A percentile compares a stretch with the other conserved stretches of the same genome.
Evolutionary conservation across 2,888 invertebrate species (phyloP).

Genomic region (Caenorhabditis angaria): DNA sequence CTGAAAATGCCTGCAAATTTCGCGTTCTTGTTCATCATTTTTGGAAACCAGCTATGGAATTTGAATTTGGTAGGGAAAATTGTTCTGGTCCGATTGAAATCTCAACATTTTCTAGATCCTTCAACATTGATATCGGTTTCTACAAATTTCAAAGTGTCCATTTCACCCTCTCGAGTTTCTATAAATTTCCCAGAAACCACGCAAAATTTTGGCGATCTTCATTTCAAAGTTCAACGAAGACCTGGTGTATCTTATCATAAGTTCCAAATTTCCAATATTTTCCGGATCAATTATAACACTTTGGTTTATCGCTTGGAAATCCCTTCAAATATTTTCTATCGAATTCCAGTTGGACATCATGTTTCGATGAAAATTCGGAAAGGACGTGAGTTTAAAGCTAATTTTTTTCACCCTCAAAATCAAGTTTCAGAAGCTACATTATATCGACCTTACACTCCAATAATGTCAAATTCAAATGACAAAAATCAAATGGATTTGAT

Average conservation of each 20-base stretch:
- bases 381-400: constrained; percentile 51
- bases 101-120: constrained; percentile 27
- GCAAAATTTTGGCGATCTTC: background rate
- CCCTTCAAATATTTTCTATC: constrained; percentile 76
- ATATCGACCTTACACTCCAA: constrained; percentile 54
- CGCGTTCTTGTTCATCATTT: constrained; percentile 30
- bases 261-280: constrained; percentile 6
- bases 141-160: too few species aligned
- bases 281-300: constrained; percentile 41
- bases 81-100: too few species aligned
- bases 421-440: constrained; percentile 37
- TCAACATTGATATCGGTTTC: constrained; percentile 9
- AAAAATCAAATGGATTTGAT: constrained; percentile 76
- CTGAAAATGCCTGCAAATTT: constrained; percentile 15
- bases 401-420: too few species aligned
- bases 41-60: constrained; percentile 42
- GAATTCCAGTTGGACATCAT: constrained; percentile 83
- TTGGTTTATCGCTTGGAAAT: constrained; percentile 77
- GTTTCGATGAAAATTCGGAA: constrained; percentile 73
- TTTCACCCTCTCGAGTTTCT: constrained; percentile 16
- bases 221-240: constrained; percentile 26
- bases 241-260: constrained; percentile 39
- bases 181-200: constrained; percentile 11
- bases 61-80: constrained; percentile 30
- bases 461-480: constrained; percentile 10